Conservation (phyloP, 2,113 vertebrate species). For the Microcebus murinus region DNA sequence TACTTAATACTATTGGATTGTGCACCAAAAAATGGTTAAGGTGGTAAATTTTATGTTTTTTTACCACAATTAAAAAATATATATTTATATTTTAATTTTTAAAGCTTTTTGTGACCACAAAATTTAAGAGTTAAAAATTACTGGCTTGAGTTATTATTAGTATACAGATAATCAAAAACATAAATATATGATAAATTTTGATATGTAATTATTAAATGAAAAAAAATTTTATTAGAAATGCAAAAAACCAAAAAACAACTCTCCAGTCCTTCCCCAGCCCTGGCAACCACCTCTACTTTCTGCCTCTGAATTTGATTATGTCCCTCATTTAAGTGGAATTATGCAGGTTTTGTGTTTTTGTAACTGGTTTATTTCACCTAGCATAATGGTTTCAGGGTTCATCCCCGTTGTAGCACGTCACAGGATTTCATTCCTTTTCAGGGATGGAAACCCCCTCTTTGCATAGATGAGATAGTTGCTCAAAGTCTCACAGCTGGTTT, state of each 20-base stretch:
- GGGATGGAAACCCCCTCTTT: not conserved
- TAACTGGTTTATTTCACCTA: not conserved
- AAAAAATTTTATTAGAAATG: constrained; percentile 11
- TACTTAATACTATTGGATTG: not conserved
- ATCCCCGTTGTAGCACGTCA: not conserved
- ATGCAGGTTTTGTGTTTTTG: not conserved
- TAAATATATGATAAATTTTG: not conserved
- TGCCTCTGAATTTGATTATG: not conserved
- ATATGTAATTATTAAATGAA: not conserved
- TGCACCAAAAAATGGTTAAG: not conserved
- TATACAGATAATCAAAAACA: not conserved
- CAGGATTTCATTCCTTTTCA: not conserved
- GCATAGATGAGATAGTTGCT: not conserved
- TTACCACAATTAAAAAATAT: not conserved
- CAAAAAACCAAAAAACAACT: not conserved
- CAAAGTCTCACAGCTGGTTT: too few species aligned
- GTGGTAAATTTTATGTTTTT: not conserved
- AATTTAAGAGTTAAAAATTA: not conserved
- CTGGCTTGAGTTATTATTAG: not conserved
- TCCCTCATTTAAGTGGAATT: not conserved
- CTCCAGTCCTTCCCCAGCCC: not conserved
- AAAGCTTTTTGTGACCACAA: not conserved
- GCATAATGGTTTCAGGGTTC: not conserved
- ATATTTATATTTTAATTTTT: not conserved
- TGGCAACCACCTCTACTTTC: not conserved